Base-by-base conservation (phyloP, 2,797 vertebrate genomes). In the Mormyrops boulengeri region DNA sequence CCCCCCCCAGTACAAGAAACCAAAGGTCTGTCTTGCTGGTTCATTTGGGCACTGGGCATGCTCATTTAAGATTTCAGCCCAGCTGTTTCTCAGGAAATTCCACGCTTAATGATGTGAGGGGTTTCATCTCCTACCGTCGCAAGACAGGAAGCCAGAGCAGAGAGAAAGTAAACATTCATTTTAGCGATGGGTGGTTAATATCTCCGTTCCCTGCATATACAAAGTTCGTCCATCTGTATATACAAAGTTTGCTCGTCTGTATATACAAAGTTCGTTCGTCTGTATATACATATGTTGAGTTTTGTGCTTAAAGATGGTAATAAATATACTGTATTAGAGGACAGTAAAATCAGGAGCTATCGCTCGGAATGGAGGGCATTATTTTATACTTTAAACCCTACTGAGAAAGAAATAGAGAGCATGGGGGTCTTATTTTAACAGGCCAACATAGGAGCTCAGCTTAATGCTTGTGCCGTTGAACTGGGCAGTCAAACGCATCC, bases 31-130 rank as follows among this genome's bases (percentile, higher is more conserved):
- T 19, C 38, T 44, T 80, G 38, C 34, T 2, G 1, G 14, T 44
- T 80, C 73, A 44, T 80, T 80, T 44, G 73, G 14, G 38, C 5
- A 44, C 73, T 12, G 38, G 73, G 38, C 14, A 80, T 44, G 4
- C 2, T 0, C 30, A 92, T 91, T 91, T 89, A 52, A 91, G 90
- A 88, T 92, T 92, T 88, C 90, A 91, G 93, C 93, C 85, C 92
- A 91, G 92, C 38, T 53, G 89, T 91, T 92, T 90, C 62, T 41
- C 55, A 7, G 62, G 92, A 92, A 91, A 66, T 52, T 80, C 49
- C 88, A 55, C 19, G 12, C 30, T 34, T 38, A 47, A 55, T 77
- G 88, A 90, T 52, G 44, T 52, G 89, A 91, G 89, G 88, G 90
- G 92, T 94, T 93, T 93, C 57, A 90, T 89, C 80, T 88, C 17